Percentiles rank a stretch among this genome's conserved stretches.
phyloP scores from a whole-genome alignment of 30 jellyfish, hydroid and myxozoan species.

The Turritopsis rubra region DNA sequence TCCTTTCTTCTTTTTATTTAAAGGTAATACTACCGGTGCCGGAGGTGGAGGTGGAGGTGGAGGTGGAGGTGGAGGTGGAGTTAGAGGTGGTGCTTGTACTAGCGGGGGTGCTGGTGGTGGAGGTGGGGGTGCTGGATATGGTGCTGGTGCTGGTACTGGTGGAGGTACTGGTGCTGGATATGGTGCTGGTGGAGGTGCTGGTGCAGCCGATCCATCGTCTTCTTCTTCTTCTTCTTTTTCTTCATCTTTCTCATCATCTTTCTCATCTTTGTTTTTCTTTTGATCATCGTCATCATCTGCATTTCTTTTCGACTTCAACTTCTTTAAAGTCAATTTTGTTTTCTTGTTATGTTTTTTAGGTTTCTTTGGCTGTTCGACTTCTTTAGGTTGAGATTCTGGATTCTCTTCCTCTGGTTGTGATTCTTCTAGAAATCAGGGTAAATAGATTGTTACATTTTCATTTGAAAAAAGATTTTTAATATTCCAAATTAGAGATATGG shows the following conservation, averaged over 20 bases:
- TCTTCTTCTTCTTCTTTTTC: constrained; percentile 15
- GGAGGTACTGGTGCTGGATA: constrained; percentile 27
- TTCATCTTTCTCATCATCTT: constrained; percentile 8
- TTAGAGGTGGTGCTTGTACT: constrained; percentile 13
- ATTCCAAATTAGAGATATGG: neutral
- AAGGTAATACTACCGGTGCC: neutral
- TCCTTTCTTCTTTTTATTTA: neutral
- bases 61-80: constrained; percentile 5
- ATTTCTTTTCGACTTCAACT: constrained; percentile 34
- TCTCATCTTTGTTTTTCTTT: constrained; percentile 12
- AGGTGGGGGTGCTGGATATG: constrained; percentile 5
- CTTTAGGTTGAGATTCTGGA: constrained; percentile 33
- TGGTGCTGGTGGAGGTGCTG: constrained; percentile 11
- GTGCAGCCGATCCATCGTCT: constrained; percentile 1
- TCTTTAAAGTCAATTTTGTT: constrained; percentile 30
- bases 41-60: constrained; percentile 29
- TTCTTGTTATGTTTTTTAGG: constrained; percentile 22
- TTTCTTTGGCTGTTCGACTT: constrained; percentile 29
- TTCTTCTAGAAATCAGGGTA: constrained; percentile 3
- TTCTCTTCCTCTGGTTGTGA: constrained; percentile 45
- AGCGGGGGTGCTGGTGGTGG: constrained; percentile 16
- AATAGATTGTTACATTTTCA: too few species aligned
- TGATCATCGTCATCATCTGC: constrained; percentile 41
- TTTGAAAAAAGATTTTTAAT: too few species aligned
- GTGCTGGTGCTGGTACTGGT: neutral